Conservation (phyloP, 1,140 invertebrate species). For the fruit fly (Drosophila melanogaster) region Release_6_plus_ISO1_MT NT_037436.4:5100001-5100500, state of each 20-base stretch:
- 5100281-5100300: constrained; percentile 24
- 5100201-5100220: constrained; percentile 22
- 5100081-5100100: no score
- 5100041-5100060: no score
- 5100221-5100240: constrained; percentile 64
- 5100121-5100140: no score
- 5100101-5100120: no score
- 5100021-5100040: background rate
- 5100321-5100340: background rate
- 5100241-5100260: constrained; percentile 73
- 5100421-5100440: constrained; percentile 15
- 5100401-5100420: constrained; percentile 25
- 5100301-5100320: background rate
- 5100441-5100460: constrained; percentile 65
- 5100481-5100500: constrained; percentile 75
- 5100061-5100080: no score
- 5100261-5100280: constrained; percentile 59
- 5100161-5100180: background rate
- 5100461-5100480: constrained; percentile 65
- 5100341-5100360: constrained; percentile 51
- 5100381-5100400: constrained; percentile 35
- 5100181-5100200: constrained; percentile 1
- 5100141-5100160: background rate
- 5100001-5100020: background rate
- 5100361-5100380: constrained; percentile 47